A percentile compares a stretch with the other conserved stretches of the same genome.
Evolutionary conservation across 2,888 invertebrate genomes (phyloP).

Genomic region (Pediacus dermestoides): DNA sequence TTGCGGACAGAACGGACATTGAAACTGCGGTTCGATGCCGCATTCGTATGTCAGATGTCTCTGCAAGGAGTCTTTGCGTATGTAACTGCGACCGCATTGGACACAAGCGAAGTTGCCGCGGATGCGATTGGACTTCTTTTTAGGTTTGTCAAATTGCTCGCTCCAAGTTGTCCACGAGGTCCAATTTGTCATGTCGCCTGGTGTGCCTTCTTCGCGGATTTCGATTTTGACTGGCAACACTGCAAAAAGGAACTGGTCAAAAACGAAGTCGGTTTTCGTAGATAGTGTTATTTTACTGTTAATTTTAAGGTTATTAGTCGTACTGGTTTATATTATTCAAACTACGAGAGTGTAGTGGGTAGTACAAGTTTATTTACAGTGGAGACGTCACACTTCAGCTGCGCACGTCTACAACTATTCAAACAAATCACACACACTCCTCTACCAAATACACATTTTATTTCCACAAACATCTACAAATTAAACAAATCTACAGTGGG

Average conservation of each 20-base stretch:
- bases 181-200: slow-evolving; percentile 14
- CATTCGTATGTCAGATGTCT: slow-evolving; percentile 77
- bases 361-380: too few relatives aligned
- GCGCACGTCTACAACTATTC: too few relatives aligned
- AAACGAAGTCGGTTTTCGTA: too few relatives aligned
- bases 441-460: too few relatives aligned
- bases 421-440: too few relatives aligned
- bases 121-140: slow-evolving; percentile 35
- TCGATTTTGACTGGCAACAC: slow-evolving; percentile 42
- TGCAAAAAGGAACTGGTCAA: slow-evolving; percentile 13
- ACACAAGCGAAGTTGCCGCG: slow-evolving; percentile 56
- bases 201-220: slow-evolving; percentile 32
- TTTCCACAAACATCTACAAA: too few relatives aligned
- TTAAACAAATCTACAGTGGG: too few relatives aligned
- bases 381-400: too few relatives aligned
- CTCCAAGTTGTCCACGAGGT: slow-evolving; percentile 14
- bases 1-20: slow-evolving; percentile 67
- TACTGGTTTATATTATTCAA: too few relatives aligned
- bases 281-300: too few relatives aligned
- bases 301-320: too few relatives aligned
- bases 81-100: slow-evolving; percentile 75
- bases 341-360: too few relatives aligned
- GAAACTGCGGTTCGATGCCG: slow-evolving; percentile 66
- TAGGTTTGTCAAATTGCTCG: slow-evolving; percentile 18
- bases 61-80: slow-evolving; percentile 72